Evolutionary conservation across 2,797 vertebrate genomes (phyloP).

Genomic region (Anabas testudineus): DNA sequence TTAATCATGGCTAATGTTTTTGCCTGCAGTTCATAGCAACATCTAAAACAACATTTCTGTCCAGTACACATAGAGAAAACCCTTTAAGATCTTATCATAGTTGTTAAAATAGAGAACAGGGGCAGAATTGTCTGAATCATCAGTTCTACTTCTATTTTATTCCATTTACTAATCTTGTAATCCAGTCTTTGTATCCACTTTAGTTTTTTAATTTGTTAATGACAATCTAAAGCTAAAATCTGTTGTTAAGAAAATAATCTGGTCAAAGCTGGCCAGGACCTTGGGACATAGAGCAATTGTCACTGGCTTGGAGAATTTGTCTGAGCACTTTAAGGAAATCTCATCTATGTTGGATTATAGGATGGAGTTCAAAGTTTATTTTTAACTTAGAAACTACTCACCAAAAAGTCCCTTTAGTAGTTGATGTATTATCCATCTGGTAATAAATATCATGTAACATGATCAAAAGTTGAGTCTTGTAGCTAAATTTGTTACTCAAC

Average conservation of each 20-base stretch:
- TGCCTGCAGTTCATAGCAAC: neutral
- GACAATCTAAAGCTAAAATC: no score
- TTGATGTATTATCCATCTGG: neutral
- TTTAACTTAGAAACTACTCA: neutral
- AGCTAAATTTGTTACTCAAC: neutral
- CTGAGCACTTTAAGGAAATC: neutral
- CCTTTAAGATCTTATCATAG: neutral
- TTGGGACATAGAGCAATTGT: neutral
- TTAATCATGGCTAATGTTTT: neutral
- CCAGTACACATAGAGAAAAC: neutral
- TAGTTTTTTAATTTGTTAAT: no score
- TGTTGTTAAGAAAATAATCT: no score
- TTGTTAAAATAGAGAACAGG: neutral
- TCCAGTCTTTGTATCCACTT: neutral
- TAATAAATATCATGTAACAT: neutral
- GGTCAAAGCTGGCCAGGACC: no score
- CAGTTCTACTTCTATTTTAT: neutral
- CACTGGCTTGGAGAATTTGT: neutral
- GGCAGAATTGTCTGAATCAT: neutral
- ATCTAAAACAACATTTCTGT: neutral
- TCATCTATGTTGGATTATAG: neutral
- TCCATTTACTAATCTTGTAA: neutral
- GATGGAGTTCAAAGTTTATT: neutral
- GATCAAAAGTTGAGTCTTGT: neutral
- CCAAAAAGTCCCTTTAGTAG: neutral